A percentile compares a stretch with the other conserved stretches of the same genome.
These are phyloP conservation scores for Brachynemurus nebulosus DNA, from an alignment of 2,888 invertebrate genomes.

Conservation along the genomic window DNA sequence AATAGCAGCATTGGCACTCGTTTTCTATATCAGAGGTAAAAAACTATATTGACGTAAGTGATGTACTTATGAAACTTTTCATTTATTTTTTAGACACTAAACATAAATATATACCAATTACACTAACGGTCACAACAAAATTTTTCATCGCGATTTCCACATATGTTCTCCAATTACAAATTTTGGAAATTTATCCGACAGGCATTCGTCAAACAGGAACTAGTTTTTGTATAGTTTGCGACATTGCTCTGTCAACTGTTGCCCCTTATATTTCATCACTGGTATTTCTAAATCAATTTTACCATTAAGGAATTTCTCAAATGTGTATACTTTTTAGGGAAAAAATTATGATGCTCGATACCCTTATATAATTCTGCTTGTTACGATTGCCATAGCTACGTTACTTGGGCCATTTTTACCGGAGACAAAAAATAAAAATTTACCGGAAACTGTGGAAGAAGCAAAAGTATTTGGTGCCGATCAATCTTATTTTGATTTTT, in stretches of 20 bases:
- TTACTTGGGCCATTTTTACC: conserved; percentile 39
- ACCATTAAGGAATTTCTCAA: conserved; percentile 1
- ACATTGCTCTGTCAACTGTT: conserved; percentile 39
- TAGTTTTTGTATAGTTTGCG: conserved; percentile 41
- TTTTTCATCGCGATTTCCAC: conserved; percentile 40
- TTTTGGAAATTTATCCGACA: conserved; percentile 53
- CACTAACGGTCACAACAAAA: no score
- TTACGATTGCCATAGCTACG: conserved; percentile 33
- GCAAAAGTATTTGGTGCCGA: conserved; percentile 40
- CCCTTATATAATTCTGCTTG: conserved; percentile 30
- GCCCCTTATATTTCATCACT: conserved; percentile 42
- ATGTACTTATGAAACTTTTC: not conserved
- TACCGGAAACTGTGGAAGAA: conserved; percentile 50
- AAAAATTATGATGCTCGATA: conserved; percentile 31
- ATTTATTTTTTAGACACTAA: no score
- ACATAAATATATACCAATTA: no score
- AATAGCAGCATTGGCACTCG: conserved; percentile 30
- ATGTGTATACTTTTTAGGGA: conserved; percentile 23
- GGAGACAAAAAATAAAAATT: conserved; percentile 44
- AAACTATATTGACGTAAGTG: not conserved
- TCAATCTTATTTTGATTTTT: conserved; percentile 24
- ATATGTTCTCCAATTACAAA: conserved; percentile 43
- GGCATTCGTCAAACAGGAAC: conserved; percentile 49
- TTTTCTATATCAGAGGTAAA: conserved; percentile 29
- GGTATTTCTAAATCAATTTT: no score